Percentiles rank a stretch among this genome's conserved stretches.
phyloP scores from a whole-genome alignment of 2,888 invertebrate species.

The Steromphala cineraria region DNA sequence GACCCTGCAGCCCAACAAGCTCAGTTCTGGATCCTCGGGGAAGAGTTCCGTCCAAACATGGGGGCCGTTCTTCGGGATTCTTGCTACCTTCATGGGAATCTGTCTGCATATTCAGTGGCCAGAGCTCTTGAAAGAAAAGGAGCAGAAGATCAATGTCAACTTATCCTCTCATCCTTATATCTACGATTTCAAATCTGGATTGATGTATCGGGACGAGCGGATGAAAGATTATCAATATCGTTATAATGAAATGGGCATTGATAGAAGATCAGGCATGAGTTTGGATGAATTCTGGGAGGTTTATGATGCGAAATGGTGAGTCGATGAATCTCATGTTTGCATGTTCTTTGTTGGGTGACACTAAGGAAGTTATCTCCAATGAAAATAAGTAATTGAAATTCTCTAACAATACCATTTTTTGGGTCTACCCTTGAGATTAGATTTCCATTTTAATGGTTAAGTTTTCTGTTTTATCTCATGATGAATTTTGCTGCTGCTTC shows the following conservation, averaged over 20 bases:
- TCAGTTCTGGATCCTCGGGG: neutral
- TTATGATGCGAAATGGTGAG: conserved; percentile 74
- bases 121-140: neutral
- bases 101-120: conserved; percentile 7
- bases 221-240: conserved; percentile 55
- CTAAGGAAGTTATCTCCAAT: too few relatives aligned
- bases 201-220: conserved; percentile 46
- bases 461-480: too few relatives aligned
- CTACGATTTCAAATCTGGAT: conserved; percentile 42
- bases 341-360: too few relatives aligned
- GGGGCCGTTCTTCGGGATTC: neutral
- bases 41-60: neutral
- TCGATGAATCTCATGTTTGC: neutral
- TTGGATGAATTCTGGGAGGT: conserved; percentile 71
- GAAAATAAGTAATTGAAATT: too few relatives aligned
- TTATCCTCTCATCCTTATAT: conserved; percentile 36
- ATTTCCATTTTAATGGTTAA: too few relatives aligned
- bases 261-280: conserved; percentile 60
- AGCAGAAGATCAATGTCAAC: neutral
- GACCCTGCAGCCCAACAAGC: neutral
- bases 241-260: conserved; percentile 51
- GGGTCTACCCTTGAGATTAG: too few relatives aligned
- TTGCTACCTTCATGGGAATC: conserved; percentile 9
- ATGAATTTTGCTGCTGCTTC: too few relatives aligned
- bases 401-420: too few relatives aligned